Base-by-base conservation (phyloP, 2,797 vertebrate species). In the Uromys caudimaculatus region DNA sequence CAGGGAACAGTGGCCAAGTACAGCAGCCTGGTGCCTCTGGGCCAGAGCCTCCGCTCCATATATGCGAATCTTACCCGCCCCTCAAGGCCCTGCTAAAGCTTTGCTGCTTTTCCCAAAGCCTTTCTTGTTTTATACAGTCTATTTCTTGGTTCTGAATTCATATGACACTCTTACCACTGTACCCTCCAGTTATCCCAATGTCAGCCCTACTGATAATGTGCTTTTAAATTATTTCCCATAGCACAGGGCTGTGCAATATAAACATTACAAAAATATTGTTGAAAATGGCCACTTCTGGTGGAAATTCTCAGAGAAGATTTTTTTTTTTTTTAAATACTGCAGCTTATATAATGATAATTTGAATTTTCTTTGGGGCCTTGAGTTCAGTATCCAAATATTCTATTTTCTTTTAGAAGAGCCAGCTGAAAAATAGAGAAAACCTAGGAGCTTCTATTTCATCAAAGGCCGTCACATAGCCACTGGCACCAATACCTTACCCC, bases 291-390 rank as follows among this genome's bases (percentile, higher is more conserved):
- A 81, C 76, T 86, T 92, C 67, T 86, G 60, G 38, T 90, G 27
- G 93, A 95, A 94, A 82, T 89, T 82, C 17, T 24, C 73, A 84
- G 60, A 94, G 67, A 83, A 69, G 38, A n/a, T 88, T 38, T 92
- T 88, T 38, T 94, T 92, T n/a, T n/a, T n/a, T n/a, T n/a, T n/a
- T n/a, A n/a, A n/a, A n/a, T n/a, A n/a, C 69, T 96, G 6, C 16
- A 47, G 79, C 93, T 93, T 41, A 24, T 71, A 19, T 89, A 41
- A 24, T 64, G 21, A 27, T 93, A 78, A 95, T 86, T 58, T 93
- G 50, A 94, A 94, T 95, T 90, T 97, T 44, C 77, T 93, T 73
- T 88, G 21, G 85, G 79, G 44, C 47, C n/a, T 84, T 95, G 69
- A 94, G 35, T 21, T 91, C 87, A 44, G 35, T 88, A 58, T 92